These are phyloP conservation scores for Drosophila sulfurigaster DNA, from an alignment of 1,140 invertebrate genomes.

Conservation along the genomic window DNA sequence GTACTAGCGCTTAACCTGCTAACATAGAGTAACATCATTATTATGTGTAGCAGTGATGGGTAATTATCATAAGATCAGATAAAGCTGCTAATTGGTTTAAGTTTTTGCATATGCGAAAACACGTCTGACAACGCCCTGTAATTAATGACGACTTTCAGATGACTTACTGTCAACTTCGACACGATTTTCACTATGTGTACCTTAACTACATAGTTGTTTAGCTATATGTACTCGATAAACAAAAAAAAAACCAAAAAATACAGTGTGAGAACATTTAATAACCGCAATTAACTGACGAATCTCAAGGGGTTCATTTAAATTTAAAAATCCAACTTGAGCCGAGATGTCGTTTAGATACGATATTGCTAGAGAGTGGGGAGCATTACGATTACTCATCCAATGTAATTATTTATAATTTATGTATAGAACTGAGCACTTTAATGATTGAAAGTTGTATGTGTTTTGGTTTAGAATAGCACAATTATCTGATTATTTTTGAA, in stretches of 20 bases:
- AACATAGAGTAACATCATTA: slow-evolving; percentile 23
- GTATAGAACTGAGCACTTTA: slow-evolving; percentile 59
- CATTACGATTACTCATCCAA: slow-evolving; percentile 27
- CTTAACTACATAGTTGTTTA: slow-evolving; percentile 31
- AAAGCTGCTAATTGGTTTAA: slow-evolving; percentile 51
- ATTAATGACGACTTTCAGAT: slow-evolving; percentile 76
- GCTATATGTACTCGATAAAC: slow-evolving; percentile 31
- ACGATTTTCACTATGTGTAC: slow-evolving; percentile 51
- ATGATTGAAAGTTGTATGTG: slow-evolving; percentile 42
- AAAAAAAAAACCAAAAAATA: slow-evolving; percentile 42
- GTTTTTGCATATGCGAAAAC: slow-evolving; percentile 31
- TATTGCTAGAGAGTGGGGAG: slow-evolving; percentile 22
- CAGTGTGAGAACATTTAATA: slow-evolving; percentile 76
- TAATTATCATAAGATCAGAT: slow-evolving; percentile 49
- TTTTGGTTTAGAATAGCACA: slow-evolving; percentile 23
- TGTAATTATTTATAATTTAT: slow-evolving; percentile 72
- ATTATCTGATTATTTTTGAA: slow-evolving; percentile 18
- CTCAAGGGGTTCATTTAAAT: slow-evolving; percentile 52
- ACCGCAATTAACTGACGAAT: slow-evolving; percentile 67
- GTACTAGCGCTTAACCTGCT: not conserved
- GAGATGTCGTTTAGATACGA: slow-evolving; percentile 64
- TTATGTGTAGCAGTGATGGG: slow-evolving; percentile 30
- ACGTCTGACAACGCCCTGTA: slow-evolving; percentile 47
- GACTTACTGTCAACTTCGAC: slow-evolving; percentile 69
- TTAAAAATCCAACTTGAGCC: slow-evolving; percentile 42